These are phyloP conservation scores for Alfaro cultratus DNA, from an alignment of 2,797 vertebrate species.

Conservation along the genomic window DNA sequence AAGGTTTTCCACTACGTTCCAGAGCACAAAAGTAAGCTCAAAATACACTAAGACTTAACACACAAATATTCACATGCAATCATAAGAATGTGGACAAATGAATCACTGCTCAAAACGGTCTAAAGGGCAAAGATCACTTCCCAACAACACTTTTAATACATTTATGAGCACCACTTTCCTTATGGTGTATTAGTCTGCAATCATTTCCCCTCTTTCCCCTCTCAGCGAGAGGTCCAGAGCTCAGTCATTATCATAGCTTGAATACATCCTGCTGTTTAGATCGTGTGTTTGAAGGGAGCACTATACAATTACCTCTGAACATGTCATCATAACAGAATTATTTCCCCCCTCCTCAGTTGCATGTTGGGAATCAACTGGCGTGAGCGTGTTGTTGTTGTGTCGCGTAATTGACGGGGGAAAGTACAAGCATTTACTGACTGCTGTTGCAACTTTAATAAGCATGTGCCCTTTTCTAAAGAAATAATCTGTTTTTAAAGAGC, in stretches of 20 bases:
- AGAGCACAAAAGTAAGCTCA: slow-evolving; percentile 50
- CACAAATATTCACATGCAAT: slow-evolving; percentile 27
- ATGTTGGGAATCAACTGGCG: slow-evolving; percentile 18
- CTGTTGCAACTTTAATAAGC: slow-evolving; percentile 21
- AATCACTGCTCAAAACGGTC: slow-evolving; percentile 16
- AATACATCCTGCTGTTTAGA: slow-evolving; percentile 45
- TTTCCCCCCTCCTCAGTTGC: neutral
- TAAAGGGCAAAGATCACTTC: slow-evolving; percentile 25
- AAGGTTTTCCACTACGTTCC: slow-evolving; percentile 51
- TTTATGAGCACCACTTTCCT: slow-evolving; percentile 11
- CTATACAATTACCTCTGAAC: slow-evolving; percentile 53
- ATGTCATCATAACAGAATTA: slow-evolving; percentile 50
- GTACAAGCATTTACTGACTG: slow-evolving; percentile 25
- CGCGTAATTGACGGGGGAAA: slow-evolving; percentile 29
- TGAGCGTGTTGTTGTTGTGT: slow-evolving; percentile 29
- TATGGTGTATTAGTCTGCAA: slow-evolving; percentile 36
- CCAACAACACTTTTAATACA: slow-evolving; percentile 2
- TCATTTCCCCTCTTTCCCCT: slow-evolving; percentile 29
- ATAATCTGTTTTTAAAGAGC: slow-evolving; percentile 27
- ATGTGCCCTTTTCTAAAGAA: slow-evolving; percentile 5
- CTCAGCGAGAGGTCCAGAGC: slow-evolving; percentile 33
- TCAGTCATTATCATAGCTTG: slow-evolving; percentile 48
- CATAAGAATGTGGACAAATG: slow-evolving; percentile 7
- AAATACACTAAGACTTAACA: slow-evolving; percentile 45
- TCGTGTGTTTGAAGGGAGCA: slow-evolving; percentile 24